A percentile compares a stretch with the other conserved stretches of the same genome.
Conservation (phyloP, 2,113 vertebrate species). For the Perca schrenkii region DNA sequence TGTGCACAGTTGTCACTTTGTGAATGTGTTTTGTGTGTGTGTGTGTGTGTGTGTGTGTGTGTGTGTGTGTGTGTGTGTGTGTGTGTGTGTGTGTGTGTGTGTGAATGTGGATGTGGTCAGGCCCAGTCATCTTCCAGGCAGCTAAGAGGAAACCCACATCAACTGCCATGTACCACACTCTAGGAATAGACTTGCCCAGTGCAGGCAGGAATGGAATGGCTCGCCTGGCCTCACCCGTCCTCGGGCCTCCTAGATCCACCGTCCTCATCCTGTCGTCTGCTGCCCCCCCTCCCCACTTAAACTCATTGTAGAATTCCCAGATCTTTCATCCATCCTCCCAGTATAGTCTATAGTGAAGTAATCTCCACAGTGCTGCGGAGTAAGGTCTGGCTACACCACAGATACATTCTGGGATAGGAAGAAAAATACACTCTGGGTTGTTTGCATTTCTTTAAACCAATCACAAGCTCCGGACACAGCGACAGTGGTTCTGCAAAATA, state of each 20-base stretch:
- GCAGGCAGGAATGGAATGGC: slow-evolving; percentile 79
- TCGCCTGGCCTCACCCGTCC: slow-evolving; percentile 69
- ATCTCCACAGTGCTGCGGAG: no score
- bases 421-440: no score
- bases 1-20: slow-evolving; percentile 66
- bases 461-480: no score
- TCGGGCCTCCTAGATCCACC: slow-evolving; percentile 26
- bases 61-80: no score
- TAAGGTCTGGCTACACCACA: no score
- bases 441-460: no score
- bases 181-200: slow-evolving; percentile 81
- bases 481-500: no score
- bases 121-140: slow-evolving; percentile 96
- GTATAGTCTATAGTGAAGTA: no score
- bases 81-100: slow-evolving; percentile 43
- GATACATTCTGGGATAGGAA: no score
- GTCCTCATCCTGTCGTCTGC: background rate
- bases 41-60: slow-evolving; percentile 37
- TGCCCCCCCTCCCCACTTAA: background rate
- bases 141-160: slow-evolving; percentile 98
- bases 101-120: slow-evolving; percentile 95
- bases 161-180: slow-evolving; percentile 91
- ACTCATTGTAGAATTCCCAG: no score
- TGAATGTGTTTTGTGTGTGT: slow-evolving; percentile 41
- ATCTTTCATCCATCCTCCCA: no score